Conservation (phyloP, 2,797 vertebrate genomes). For the Megaceryle alcyon region DNA sequence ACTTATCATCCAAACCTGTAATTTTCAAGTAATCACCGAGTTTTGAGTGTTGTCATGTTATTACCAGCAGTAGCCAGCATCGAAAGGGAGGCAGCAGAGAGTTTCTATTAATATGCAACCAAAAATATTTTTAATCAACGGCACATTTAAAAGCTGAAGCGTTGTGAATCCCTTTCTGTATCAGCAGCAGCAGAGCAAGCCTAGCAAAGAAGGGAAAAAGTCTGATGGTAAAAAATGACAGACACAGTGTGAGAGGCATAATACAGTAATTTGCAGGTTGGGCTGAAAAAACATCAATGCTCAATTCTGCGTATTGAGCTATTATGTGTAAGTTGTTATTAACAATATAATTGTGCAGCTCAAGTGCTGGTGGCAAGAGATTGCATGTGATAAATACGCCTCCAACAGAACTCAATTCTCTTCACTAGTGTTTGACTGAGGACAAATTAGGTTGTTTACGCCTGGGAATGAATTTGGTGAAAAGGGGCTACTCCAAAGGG, state of each 20-base stretch:
- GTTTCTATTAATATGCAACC: background rate
- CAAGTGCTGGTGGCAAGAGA: slow-evolving; percentile 15
- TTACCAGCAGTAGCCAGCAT: background rate
- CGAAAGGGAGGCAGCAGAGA: slow-evolving; percentile 56
- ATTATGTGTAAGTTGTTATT: background rate
- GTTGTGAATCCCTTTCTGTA: background rate
- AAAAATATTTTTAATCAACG: background rate
- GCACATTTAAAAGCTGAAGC: background rate
- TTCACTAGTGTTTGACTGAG: background rate
- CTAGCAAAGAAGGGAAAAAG: background rate
- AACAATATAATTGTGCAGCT: background rate
- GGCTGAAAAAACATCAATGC: slow-evolving; percentile 8
- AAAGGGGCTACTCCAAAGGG: background rate
- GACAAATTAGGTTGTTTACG: background rate
- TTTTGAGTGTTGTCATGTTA: background rate
- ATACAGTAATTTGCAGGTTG: background rate
- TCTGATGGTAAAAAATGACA: background rate
- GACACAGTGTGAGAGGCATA: background rate
- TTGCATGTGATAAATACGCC: background rate
- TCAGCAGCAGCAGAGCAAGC: background rate
- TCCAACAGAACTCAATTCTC: background rate
- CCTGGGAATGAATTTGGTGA: background rate
- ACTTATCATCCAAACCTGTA: slow-evolving; percentile 31
- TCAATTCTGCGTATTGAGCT: background rate
- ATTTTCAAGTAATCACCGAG: background rate